Evolutionary conservation across 2,113 vertebrate species (phyloP).

Genomic region (Oxygymnocypris stewartii): DNA sequence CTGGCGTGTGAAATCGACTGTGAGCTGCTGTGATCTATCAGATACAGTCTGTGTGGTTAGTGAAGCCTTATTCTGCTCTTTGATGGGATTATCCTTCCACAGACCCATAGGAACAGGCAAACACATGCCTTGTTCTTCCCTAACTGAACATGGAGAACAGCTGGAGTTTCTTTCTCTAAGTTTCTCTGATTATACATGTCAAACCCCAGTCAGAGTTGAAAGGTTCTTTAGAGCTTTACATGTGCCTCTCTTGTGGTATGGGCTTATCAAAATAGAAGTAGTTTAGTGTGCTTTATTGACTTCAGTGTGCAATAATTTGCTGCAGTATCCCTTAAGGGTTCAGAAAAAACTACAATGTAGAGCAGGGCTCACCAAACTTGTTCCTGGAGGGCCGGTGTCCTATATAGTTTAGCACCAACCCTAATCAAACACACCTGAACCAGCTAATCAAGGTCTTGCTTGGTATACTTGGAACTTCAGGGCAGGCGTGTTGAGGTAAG

Average conservation of each 20-base stretch:
- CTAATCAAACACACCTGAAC: no score
- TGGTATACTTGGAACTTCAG: no score
- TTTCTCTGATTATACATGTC: slow-evolving; percentile 47
- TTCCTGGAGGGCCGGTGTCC: no score
- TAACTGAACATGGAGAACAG: neutral
- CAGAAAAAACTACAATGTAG: slow-evolving; percentile 61
- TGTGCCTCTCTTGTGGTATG: slow-evolving; percentile 21
- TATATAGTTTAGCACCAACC: no score
- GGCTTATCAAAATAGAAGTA: slow-evolving; percentile 59
- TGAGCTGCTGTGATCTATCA: slow-evolving; percentile 27
- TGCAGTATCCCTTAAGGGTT: slow-evolving; percentile 60
- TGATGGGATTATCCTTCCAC: slow-evolving; percentile 48
- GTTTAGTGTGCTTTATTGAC: slow-evolving; percentile 59
- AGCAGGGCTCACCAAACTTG: no score
- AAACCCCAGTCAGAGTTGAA: slow-evolving; percentile 10
- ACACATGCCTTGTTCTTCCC: neutral
- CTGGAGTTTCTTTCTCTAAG: slow-evolving; percentile 24
- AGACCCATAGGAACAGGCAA: slow-evolving; percentile 39
- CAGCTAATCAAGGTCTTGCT: no score
- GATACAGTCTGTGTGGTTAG: slow-evolving; percentile 53
- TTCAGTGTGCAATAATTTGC: slow-evolving; percentile 74
- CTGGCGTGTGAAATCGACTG: slow-evolving; percentile 32
- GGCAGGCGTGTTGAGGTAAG: no score
- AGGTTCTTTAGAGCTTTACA: slow-evolving; percentile 13
- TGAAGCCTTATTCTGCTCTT: slow-evolving; percentile 23